Evolutionary conservation across 2,888 invertebrate species (phyloP).

Genomic region (Trissoscelio sp.): DNA sequence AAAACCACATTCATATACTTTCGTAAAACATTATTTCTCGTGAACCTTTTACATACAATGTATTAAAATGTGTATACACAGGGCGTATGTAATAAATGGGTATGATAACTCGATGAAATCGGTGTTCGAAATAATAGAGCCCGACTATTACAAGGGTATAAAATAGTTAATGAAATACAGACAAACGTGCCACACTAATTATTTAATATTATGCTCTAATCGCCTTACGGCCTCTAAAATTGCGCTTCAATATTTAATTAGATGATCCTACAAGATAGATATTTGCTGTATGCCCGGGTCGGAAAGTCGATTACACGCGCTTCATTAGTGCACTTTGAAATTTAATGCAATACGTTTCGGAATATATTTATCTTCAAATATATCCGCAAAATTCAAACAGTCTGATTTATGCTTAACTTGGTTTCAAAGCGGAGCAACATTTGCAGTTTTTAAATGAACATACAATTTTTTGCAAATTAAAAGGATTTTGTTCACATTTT

Average conservation of each 20-base stretch:
- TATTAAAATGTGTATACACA: background rate
- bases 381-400: no score
- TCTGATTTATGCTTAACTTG: no score
- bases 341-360: background rate
- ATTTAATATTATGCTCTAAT: background rate
- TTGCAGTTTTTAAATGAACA: no score
- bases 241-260: background rate
- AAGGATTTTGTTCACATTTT: no score
- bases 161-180: background rate
- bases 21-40: constrained; percentile 9
- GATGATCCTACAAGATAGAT: background rate
- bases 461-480: no score
- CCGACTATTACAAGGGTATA: background rate
- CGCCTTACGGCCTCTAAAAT: background rate
- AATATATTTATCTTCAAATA: no score
- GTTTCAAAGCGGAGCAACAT: no score
- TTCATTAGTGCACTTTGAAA: background rate
- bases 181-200: background rate
- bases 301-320: background rate
- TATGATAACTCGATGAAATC: background rate
- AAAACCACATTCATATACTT: constrained; percentile 28
- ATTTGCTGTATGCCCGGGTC: no score
- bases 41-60: background rate
- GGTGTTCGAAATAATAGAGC: background rate
- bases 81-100: background rate